These are phyloP conservation scores for Agriopis aurantiaria DNA, from an alignment of 2,888 invertebrate species.

Conservation along the genomic window DNA sequence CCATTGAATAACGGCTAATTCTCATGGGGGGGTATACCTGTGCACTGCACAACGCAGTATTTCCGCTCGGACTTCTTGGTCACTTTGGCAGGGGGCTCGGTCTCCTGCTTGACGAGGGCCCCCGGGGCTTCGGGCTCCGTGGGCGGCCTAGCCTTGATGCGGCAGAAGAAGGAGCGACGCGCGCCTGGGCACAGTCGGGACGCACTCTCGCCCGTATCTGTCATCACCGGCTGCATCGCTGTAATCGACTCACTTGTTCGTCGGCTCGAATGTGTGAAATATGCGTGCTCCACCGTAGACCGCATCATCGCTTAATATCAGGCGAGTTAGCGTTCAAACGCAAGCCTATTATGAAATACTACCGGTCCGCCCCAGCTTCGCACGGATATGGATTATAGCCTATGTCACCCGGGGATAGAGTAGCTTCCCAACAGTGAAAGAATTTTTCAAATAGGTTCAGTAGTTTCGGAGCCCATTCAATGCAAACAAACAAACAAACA, in stretches of 20 bases:
- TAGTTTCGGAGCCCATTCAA: too few species aligned
- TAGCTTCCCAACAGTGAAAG: too few species aligned
- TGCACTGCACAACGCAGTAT: constrained; percentile 96
- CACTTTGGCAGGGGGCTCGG: constrained; percentile 87
- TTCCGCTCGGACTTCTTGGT: constrained; percentile 91
- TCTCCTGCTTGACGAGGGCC: constrained; percentile 91
- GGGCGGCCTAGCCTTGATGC: constrained; percentile 92
- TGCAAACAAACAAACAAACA: too few species aligned
- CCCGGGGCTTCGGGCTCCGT: constrained; percentile 52
- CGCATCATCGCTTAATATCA: too few species aligned
- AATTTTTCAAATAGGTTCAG: too few species aligned
- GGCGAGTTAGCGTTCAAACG: too few species aligned
- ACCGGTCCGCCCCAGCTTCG: too few species aligned
- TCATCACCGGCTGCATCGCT: constrained; percentile 97
- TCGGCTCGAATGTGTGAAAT: neutral
- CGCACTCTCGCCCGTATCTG: constrained; percentile 92
- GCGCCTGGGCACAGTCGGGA: constrained; percentile 95
- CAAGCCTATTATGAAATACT: too few species aligned
- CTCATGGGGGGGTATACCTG: constrained; percentile 75
- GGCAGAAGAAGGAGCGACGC: constrained; percentile 96
- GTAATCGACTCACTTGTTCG: constrained; percentile 28
- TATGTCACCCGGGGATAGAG: too few species aligned
- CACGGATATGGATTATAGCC: too few species aligned
- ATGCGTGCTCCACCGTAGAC: too few species aligned
- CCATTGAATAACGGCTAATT: too few species aligned